phyloP scores from a whole-genome alignment of 2,113 vertebrate species.

The Perccottus glenii region DNA sequence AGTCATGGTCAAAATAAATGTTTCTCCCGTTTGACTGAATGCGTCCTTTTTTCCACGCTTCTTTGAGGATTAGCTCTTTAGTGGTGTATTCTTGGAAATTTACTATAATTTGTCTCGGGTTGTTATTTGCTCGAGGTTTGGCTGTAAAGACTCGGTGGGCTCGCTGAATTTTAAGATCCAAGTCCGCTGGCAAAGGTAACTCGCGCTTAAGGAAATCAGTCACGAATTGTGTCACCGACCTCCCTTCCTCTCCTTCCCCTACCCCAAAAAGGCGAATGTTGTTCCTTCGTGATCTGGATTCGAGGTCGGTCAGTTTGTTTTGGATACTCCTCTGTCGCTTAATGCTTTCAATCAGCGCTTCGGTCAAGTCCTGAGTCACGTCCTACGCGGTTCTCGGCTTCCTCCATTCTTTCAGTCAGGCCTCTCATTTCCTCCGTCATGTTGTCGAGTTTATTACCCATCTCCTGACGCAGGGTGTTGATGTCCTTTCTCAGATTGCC shows the following conservation, averaged over 20 bases:
- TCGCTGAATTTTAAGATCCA: neutral
- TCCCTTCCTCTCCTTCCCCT: neutral
- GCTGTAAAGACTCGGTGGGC: neutral
- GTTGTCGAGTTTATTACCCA: slow-evolving; percentile 18
- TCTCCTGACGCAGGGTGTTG: too few species aligned
- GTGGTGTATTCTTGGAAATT: neutral
- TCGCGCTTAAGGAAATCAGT: neutral
- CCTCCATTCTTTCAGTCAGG: neutral
- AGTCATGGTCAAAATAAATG: too few species aligned
- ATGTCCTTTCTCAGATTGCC: too few species aligned
- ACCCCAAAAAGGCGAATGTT: neutral
- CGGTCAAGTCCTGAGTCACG: neutral
- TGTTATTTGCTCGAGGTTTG: neutral
- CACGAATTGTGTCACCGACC: neutral
- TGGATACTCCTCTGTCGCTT: neutral
- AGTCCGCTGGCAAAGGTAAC: neutral
- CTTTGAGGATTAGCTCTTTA: neutral
- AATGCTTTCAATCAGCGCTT: neutral
- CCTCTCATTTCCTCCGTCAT: slow-evolving; percentile 17
- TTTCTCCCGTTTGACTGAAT: too few species aligned
- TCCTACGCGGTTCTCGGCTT: neutral
- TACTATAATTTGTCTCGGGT: neutral
- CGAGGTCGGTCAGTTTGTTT: neutral
- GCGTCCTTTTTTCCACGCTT: too few species aligned
- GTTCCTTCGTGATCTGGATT: neutral